These are phyloP conservation scores for Sarcophaga rosellei DNA, from an alignment of 2,888 invertebrate species.

Conservation along the genomic window DNA sequence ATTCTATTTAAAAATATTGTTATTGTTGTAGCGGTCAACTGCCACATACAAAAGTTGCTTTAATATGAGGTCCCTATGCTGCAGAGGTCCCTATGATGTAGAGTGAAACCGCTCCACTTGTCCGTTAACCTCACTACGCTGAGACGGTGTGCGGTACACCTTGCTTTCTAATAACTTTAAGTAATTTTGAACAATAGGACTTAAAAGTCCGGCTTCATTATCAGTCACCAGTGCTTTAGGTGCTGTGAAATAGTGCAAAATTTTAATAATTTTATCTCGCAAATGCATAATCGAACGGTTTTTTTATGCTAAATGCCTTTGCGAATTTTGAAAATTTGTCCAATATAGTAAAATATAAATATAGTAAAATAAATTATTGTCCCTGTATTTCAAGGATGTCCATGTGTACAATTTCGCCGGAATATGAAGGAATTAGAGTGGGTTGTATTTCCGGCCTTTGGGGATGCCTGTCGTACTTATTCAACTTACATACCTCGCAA, in stretches of 20 bases:
- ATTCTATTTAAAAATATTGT: constrained; percentile 59
- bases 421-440: not conserved
- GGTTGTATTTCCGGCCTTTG: not conserved
- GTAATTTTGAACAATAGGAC: not conserved
- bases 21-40: constrained; percentile 62
- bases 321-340: not conserved
- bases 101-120: constrained; percentile 58
- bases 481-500: not conserved
- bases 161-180: not conserved
- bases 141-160: constrained; percentile 37
- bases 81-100: constrained; percentile 7
- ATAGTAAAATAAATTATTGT: too few species aligned
- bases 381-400: too few species aligned
- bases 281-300: not conserved
- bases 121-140: constrained; percentile 62
- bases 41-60: not conserved
- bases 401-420: not conserved
- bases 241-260: not conserved
- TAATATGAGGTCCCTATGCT: not conserved
- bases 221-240: not conserved
- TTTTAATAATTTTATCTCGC: not conserved
- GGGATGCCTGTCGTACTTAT: not conserved
- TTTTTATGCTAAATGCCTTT: not conserved
- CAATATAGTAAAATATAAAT: not conserved
- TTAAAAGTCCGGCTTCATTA: constrained; percentile 7